Percentiles rank a stretch among this genome's conserved stretches.
phyloP scores from a whole-genome alignment of 1,140 invertebrate genomes.

The Lordiphosa mommai region DNA sequence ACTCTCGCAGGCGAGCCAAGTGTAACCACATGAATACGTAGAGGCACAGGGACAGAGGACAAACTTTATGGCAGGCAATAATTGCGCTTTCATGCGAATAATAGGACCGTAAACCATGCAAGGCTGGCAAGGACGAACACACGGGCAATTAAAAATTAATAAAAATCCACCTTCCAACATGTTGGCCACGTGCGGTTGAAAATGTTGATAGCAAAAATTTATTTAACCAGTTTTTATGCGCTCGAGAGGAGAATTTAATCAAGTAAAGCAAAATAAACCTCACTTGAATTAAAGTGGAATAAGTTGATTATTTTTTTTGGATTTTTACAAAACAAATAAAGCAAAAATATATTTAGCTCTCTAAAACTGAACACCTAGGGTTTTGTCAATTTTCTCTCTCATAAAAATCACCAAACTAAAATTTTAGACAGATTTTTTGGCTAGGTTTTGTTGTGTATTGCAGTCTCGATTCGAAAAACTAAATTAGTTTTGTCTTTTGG shows the following conservation, averaged over 20 bases:
- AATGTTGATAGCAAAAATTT: slow-evolving; percentile 14
- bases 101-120: slow-evolving; percentile 20
- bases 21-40: slow-evolving; percentile 10
- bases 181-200: not conserved
- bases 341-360: no score
- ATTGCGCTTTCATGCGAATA: slow-evolving; percentile 49
- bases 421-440: no score
- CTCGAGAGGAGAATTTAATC: slow-evolving; percentile 16
- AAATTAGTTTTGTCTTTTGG: no score
- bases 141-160: slow-evolving; percentile 56
- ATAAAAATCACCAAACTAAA: no score
- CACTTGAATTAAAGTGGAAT: not conserved
- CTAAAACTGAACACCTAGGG: no score
- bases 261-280: slow-evolving; percentile 1
- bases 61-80: slow-evolving; percentile 46
- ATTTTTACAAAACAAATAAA: no score
- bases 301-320: no score
- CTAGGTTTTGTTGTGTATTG: no score
- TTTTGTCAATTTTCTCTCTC: no score
- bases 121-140: slow-evolving; percentile 1
- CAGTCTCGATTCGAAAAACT: no score
- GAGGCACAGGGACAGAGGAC: slow-evolving; percentile 14
- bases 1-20: not conserved
- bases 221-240: slow-evolving; percentile 20
- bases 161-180: slow-evolving; percentile 22